A percentile compares a stretch with the other conserved stretches of the same genome.
Conservation (phyloP, 2,888 invertebrate genomes). For the Oscheius sp. region DNA sequence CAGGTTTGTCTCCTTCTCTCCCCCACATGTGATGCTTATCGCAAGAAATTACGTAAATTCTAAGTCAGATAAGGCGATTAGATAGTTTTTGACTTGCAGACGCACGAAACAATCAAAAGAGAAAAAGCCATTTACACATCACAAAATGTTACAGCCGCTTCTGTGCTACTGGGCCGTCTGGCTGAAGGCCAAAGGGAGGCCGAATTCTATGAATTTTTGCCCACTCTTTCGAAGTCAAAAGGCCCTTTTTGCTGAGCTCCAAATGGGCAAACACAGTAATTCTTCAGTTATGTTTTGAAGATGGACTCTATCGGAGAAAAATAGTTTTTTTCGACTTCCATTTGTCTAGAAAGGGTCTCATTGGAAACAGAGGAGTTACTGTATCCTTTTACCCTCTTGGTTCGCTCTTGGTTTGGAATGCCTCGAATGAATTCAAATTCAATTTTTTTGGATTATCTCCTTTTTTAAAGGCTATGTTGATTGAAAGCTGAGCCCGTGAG, state of each 20-base stretch:
- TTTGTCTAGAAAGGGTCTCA: no score
- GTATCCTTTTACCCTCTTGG: no score
- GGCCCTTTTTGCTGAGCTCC: no score
- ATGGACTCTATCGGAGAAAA: neutral
- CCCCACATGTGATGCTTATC: no score
- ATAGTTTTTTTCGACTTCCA: neutral
- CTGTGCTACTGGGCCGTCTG: neutral
- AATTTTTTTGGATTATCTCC: neutral
- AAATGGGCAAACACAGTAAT: neutral
- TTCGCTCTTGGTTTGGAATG: no score
- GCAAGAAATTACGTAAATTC: no score
- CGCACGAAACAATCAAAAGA: neutral
- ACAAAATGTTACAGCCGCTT: neutral
- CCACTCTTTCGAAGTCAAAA: no score
- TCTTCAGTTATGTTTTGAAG: neutral
- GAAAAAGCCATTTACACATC: neutral
- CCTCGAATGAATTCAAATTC: no score
- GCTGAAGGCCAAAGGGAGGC: no score
- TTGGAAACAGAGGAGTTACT: no score
- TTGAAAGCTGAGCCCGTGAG: neutral
- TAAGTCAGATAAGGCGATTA: neutral
- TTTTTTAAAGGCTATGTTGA: neutral
- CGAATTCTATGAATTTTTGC: no score
- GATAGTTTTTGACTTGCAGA: neutral
- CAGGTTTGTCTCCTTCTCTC: conserved; percentile 26